phyloP scores from a whole-genome alignment of 2,888 invertebrate species.

The Odiellus spinosus region DNA sequence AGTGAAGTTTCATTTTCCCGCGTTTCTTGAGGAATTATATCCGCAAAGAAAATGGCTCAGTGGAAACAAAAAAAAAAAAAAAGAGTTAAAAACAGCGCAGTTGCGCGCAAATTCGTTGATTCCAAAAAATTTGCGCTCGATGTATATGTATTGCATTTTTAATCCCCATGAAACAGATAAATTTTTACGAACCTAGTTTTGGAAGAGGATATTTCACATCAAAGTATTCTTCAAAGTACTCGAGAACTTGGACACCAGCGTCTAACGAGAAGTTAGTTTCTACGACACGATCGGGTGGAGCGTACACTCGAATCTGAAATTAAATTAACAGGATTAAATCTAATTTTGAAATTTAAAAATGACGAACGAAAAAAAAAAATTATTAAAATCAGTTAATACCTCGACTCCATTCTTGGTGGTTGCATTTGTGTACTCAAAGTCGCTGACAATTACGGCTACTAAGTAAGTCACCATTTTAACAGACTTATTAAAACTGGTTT shows the following conservation, averaged over 20 bases:
- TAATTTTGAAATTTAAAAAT: conserved; percentile 2
- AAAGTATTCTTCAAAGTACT: conserved; percentile 15
- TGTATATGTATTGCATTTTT: too few species aligned
- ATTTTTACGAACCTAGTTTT: conserved; percentile 52
- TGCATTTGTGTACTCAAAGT: conserved; percentile 43
- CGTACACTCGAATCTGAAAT: conserved; percentile 37
- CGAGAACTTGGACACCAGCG: conserved; percentile 10
- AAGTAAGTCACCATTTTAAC: conserved; percentile 88
- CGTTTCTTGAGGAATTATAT: too few species aligned
- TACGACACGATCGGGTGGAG: conserved; percentile 10
- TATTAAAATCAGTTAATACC: too few species aligned
- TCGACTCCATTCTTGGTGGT: conserved; percentile 42
- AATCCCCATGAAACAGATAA: not conserved
- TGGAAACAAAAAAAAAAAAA: too few species aligned
- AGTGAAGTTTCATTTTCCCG: too few species aligned
- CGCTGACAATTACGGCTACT: conserved; percentile 77
- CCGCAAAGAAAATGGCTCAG: too few species aligned
- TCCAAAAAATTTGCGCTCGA: too few species aligned
- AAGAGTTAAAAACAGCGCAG: too few species aligned
- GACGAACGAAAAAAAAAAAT: too few species aligned
- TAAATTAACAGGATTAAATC: too few species aligned
- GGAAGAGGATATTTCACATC: conserved; percentile 57
- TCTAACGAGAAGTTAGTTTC: conserved; percentile 14
- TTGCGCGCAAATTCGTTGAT: too few species aligned
- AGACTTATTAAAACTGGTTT: conserved; percentile 51